Percentiles rank a stretch among this genome's conserved stretches.
Conservation (phyloP, 1,140 invertebrate genomes). For the Leptinotarsa lineolata region DNA sequence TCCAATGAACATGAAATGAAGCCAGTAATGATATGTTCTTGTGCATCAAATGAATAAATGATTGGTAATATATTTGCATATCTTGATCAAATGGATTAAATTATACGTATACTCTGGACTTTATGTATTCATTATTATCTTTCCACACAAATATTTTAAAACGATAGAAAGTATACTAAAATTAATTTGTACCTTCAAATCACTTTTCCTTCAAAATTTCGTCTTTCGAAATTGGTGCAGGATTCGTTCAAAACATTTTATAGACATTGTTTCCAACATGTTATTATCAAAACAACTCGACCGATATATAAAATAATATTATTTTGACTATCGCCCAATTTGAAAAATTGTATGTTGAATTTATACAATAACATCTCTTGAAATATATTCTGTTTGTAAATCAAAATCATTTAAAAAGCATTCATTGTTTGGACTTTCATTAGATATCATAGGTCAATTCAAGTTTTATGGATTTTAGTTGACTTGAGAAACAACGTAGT, state of each 20-base stretch:
- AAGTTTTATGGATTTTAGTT: background rate
- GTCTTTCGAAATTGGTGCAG: no score
- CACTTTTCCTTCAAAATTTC: no score
- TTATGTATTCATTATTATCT: no score
- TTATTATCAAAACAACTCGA: background rate
- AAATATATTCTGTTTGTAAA: background rate
- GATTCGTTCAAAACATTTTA: background rate
- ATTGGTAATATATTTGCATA: no score
- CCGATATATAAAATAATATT: background rate
- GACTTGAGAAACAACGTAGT: background rate
- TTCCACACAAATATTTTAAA: no score
- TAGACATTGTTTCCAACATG: background rate
- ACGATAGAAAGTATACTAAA: no score
- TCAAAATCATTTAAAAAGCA: background rate
- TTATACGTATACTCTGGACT: no score
- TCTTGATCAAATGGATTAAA: no score
- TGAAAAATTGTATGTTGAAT: background rate
- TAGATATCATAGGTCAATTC: slow-evolving; percentile 16
- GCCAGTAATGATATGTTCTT: no score
- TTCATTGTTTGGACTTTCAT: slow-evolving; percentile 19
- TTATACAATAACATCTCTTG: background rate
- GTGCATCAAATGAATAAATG: no score
- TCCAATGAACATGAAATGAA: no score
- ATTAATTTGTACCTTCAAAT: no score
- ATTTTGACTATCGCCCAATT: background rate